Percentiles rank a stretch among this genome's conserved stretches.
Conservation (phyloP, 2,797 vertebrate genomes). For the Podarcis lilfordi region DNA sequence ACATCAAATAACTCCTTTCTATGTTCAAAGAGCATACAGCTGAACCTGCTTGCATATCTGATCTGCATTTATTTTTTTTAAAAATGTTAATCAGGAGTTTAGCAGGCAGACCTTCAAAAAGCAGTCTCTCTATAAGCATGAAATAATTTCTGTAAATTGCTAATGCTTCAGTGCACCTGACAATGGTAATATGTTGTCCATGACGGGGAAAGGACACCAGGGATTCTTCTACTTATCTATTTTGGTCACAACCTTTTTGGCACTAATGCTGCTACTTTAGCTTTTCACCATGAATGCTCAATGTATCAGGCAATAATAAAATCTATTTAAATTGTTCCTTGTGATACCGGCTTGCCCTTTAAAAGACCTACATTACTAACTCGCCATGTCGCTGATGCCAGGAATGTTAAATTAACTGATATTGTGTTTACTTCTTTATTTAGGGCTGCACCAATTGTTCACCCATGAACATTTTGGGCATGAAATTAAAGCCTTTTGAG, state of each 20-base stretch:
- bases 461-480: too few relatives aligned
- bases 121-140: background rate
- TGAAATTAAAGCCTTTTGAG: too few relatives aligned
- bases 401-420: conserved; percentile 28
- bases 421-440: conserved; percentile 11
- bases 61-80: background rate
- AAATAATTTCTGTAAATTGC: conserved; percentile 4
- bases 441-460: background rate
- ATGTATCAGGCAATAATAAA: conserved; percentile 22
- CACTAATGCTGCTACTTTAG: conserved; percentile 19
- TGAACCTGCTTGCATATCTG: rapidly evolving
- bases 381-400: conserved; percentile 26
- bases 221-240: conserved; percentile 11
- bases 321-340: conserved; percentile 27
- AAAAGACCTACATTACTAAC: conserved; percentile 11
- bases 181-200: background rate
- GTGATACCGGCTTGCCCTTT: conserved; percentile 18
- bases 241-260: conserved; percentile 31
- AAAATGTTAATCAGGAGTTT: background rate
- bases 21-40: too few relatives aligned
- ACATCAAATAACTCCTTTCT: too few relatives aligned
- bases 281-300: background rate
- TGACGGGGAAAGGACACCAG: background rate
- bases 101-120: too few relatives aligned
- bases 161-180: conserved; percentile 16